Conservation (phyloP, 2,888 invertebrate genomes). For the Agrotis puta region DNA sequence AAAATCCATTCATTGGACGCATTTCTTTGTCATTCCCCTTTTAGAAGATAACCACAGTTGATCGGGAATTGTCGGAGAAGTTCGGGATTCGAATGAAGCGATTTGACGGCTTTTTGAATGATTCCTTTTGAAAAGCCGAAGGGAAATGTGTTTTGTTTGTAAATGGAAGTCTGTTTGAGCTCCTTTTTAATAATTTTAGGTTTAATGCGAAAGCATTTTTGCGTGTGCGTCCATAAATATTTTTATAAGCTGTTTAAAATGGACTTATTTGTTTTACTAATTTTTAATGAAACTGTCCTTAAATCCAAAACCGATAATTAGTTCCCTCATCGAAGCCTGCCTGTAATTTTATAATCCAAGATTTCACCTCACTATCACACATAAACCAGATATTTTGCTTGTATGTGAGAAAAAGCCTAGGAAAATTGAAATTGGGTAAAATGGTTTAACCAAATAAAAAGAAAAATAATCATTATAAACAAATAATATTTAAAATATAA, state of each 20-base stretch:
- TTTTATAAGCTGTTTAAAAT: not conserved
- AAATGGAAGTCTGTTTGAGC: slow-evolving; percentile 19
- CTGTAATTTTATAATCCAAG: no score
- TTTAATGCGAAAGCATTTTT: not conserved
- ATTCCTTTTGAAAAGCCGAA: slow-evolving; percentile 60
- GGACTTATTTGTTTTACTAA: no score
- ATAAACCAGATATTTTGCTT: no score
- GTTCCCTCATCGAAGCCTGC: no score
- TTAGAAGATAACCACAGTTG: slow-evolving; percentile 74
- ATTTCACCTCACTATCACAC: no score
- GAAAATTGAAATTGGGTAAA: no score
- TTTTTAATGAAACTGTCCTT: no score
- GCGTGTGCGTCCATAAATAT: not conserved
- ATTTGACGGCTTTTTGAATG: slow-evolving; percentile 55
- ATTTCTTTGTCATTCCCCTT: slow-evolving; percentile 86
- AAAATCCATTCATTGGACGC: slow-evolving; percentile 85
- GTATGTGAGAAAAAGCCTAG: no score
- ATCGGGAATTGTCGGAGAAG: slow-evolving; percentile 80
- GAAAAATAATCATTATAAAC: no score
- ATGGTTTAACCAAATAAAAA: no score
- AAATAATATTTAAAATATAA: not conserved
- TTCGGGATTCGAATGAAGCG: slow-evolving; percentile 64
- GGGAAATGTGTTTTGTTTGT: slow-evolving; percentile 38
- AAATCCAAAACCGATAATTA: no score
- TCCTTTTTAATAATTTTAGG: slow-evolving; percentile 19